Percentiles rank a stretch among this genome's conserved stretches.
Conservation (phyloP, 1,140 invertebrate genomes). For the Luehdorfia chinensis region DNA sequence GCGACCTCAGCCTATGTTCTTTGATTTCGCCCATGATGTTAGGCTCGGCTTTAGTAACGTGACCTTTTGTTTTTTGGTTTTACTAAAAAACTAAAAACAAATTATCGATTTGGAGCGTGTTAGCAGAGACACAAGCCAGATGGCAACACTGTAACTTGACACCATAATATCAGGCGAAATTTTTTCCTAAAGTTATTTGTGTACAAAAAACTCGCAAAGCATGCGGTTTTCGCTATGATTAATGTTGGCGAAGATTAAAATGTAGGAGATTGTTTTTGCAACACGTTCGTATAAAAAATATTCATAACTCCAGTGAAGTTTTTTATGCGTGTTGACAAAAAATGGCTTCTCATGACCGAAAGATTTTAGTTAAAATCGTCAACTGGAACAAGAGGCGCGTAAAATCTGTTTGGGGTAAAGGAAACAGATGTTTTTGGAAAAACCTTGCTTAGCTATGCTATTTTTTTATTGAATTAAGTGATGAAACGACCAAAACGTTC, state of each 20-base stretch:
- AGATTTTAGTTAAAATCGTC: too few species aligned
- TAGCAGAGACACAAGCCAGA: slow-evolving; percentile 38
- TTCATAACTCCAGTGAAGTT: not conserved
- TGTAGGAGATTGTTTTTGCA: slow-evolving; percentile 23
- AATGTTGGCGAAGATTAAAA: slow-evolving; percentile 36
- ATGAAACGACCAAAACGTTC: too few species aligned
- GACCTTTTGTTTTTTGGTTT: too few species aligned
- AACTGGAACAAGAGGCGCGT: too few species aligned
- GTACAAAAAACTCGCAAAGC: slow-evolving; percentile 25
- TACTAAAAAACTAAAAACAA: slow-evolving; percentile 13
- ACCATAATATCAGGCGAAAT: slow-evolving; percentile 41
- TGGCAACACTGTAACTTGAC: slow-evolving; percentile 38
- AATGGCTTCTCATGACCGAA: too few species aligned
- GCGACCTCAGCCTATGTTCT: too few species aligned
- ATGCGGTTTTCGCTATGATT: slow-evolving; percentile 48
- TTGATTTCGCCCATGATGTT: too few species aligned
- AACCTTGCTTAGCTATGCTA: too few species aligned
- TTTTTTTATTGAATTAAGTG: too few species aligned
- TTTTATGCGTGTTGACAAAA: slow-evolving; percentile 1
- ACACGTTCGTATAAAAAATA: not conserved
- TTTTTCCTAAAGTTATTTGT: slow-evolving; percentile 39
- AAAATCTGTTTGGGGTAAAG: too few species aligned
- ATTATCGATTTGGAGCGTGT: slow-evolving; percentile 2
- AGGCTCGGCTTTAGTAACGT: too few species aligned
- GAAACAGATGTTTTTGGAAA: too few species aligned